A percentile compares a stretch with the other conserved stretches of the same genome.
phyloP scores from a whole-genome alignment of 1,140 invertebrate genomes.

The Drosophila rufa region DNA sequence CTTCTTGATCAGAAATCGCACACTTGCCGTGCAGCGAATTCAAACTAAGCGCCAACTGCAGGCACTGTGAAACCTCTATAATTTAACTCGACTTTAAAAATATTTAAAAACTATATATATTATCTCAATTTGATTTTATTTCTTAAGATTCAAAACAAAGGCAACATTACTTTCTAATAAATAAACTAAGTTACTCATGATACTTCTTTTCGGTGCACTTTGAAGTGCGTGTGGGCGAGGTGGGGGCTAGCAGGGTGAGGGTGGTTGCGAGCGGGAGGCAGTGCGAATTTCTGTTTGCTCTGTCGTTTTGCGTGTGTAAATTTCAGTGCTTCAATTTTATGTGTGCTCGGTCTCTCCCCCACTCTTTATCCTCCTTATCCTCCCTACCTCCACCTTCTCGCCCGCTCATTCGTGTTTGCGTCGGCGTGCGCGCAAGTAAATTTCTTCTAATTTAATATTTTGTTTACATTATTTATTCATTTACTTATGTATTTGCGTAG shows the following conservation, averaged over 20 bases:
- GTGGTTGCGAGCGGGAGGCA: slow-evolving; percentile 9
- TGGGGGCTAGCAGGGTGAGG: no score
- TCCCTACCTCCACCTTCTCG: background rate
- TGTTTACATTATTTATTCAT: slow-evolving; percentile 83
- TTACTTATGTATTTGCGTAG: slow-evolving; percentile 76
- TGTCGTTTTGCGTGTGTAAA: slow-evolving; percentile 58
- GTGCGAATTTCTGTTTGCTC: slow-evolving; percentile 39
- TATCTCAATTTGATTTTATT: no score
- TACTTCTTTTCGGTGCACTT: slow-evolving; percentile 15
- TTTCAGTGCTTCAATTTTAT: slow-evolving; percentile 74
- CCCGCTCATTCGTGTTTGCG: slow-evolving; percentile 55
- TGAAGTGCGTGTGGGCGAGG: slow-evolving; percentile 6
- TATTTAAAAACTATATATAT: no score
- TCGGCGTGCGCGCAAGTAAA: slow-evolving; percentile 77
- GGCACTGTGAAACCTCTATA: slow-evolving; percentile 8
- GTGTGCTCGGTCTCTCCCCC: slow-evolving; percentile 25
- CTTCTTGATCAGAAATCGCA: slow-evolving; percentile 21
- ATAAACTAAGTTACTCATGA: no score
- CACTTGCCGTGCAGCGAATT: slow-evolving; percentile 28
- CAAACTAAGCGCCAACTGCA: slow-evolving; percentile 21
- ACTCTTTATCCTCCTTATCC: background rate
- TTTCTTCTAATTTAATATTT: slow-evolving; percentile 84
- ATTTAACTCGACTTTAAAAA: background rate
- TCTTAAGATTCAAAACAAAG: no score
- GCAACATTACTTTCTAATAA: no score